Evolutionary conservation across 2,113 vertebrate genomes (phyloP).

Genomic region (Aptenodytes forsteri): DNA sequence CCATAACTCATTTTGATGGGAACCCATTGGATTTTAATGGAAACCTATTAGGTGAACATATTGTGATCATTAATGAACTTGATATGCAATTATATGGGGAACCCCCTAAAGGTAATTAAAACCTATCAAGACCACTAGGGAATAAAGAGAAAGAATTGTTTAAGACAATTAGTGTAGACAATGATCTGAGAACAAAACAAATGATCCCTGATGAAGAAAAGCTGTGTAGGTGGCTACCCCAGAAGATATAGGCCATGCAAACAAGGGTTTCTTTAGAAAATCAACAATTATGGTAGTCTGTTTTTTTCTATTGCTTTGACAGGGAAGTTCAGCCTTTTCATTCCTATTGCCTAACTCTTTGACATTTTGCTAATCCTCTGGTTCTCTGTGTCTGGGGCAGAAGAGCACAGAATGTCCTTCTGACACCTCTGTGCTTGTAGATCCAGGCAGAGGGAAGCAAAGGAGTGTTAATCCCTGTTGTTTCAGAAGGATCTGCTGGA

Average conservation of each 20-base stretch:
- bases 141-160: slow-evolving; percentile 78
- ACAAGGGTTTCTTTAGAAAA: slow-evolving; percentile 37
- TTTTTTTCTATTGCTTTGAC: slow-evolving; percentile 30
- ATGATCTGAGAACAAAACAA: slow-evolving; percentile 74
- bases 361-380: not conserved
- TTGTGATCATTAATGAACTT: slow-evolving; percentile 78
- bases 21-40: slow-evolving; percentile 78
- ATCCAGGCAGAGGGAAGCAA: not conserved
- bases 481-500: not conserved
- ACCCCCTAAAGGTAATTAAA: slow-evolving; percentile 81
- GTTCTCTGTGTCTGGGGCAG: not conserved
- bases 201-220: slow-evolving; percentile 70
- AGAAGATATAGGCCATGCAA: slow-evolving; percentile 44
- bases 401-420: not conserved
- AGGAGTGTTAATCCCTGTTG: not conserved
- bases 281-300: slow-evolving; percentile 3
- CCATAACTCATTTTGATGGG: slow-evolving; percentile 77
- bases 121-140: slow-evolving; percentile 64
- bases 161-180: slow-evolving; percentile 79
- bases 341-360: not conserved
- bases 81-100: slow-evolving; percentile 59
- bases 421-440: not conserved
- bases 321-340: not conserved
- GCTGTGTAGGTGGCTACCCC: slow-evolving; percentile 62
- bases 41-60: slow-evolving; percentile 79